Evolutionary conservation across 2,888 invertebrate genomes (phyloP), one percentile per base, ranked within the genome.

Genomic region (Seira sanloemensis): DNA sequence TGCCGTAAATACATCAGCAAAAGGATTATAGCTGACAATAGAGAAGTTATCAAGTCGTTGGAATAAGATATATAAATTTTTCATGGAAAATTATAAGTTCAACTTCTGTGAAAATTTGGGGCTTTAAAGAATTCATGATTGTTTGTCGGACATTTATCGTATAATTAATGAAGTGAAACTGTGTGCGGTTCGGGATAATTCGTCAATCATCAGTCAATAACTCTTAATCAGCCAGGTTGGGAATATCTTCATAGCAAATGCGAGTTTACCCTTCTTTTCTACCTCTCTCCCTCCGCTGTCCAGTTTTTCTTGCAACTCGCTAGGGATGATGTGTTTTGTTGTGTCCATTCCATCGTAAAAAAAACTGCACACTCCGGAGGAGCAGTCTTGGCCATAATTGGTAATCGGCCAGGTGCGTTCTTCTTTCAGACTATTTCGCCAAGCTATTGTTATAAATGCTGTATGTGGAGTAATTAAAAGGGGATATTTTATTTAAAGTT

Each of bases 121-220:
- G n/a, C 50, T 50, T 50, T 18, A 50, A 50, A 50, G n/a, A 50
- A 50, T 50, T 50, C 50, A 50, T 50, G 50, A n/a, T n/a, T 50
- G 50, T 50, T 50, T 12, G 50, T 12, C 50, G 12, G 50, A 50
- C 50, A 50, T 50, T 50, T 50, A 50, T 50, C 5, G 50, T 18
- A 50, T 50, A 50, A 50, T 50, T 50, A 50, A 50, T 50, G 50
- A 16, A 50, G 50, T 50, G 50, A 50, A n/a, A 16, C 50, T 7
- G 50, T n/a, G n/a, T 50, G 50, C 50, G 50, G 50, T 50, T n/a
- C 12, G 50, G 50, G 4, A 37, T 37, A 37, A 37, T 37, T 37
- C 37, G 37, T 37, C 37, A 37, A 37, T 37, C 37, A 37, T 37
- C 37, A 37, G 37, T 37, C 37, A 37, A 37, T 37, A 37, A 37